These are phyloP conservation scores for Caradrina clavipalpis DNA, from an alignment of 2,888 invertebrate species.

Conservation along the genomic window DNA sequence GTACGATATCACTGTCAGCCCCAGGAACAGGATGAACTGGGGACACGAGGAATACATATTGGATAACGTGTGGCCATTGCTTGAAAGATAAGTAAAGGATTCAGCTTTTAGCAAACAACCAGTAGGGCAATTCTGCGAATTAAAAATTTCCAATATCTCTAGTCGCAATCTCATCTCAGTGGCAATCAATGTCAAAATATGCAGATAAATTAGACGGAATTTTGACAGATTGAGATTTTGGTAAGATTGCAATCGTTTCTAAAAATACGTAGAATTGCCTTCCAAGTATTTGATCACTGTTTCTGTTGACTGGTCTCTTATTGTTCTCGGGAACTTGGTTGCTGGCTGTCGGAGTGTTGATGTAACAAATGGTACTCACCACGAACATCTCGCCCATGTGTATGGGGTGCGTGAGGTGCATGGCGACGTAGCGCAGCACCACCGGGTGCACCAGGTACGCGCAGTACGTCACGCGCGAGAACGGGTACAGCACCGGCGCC, in stretches of 20 bases:
- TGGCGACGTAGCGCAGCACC: conserved; percentile 94
- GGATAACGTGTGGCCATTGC: no score
- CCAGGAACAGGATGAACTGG: conserved; percentile 95
- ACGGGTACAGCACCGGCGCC: conserved; percentile 95
- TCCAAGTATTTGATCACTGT: no score
- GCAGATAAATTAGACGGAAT: neutral
- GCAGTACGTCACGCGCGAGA: conserved; percentile 96
- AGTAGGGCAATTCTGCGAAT: no score
- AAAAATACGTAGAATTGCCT: no score
- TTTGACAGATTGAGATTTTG: neutral
- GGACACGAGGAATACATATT: conserved; percentile 56
- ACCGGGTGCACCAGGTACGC: conserved; percentile 96
- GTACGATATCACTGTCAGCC: conserved; percentile 95
- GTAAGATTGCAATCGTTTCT: no score
- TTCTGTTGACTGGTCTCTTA: no score
- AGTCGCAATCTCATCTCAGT: no score
- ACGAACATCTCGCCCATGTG: conserved; percentile 95
- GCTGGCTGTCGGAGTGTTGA: no score
- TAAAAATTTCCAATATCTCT: no score
- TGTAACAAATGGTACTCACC: conserved; percentile 83
- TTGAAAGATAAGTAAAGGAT: no score
- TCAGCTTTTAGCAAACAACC: no score
- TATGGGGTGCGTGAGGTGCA: conserved; percentile 95
- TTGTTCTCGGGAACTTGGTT: neutral
- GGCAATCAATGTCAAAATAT: no score